These are phyloP conservation scores for Edolisoma coerulescens DNA, from an alignment of 2,113 vertebrate genomes.

Conservation along the genomic window DNA sequence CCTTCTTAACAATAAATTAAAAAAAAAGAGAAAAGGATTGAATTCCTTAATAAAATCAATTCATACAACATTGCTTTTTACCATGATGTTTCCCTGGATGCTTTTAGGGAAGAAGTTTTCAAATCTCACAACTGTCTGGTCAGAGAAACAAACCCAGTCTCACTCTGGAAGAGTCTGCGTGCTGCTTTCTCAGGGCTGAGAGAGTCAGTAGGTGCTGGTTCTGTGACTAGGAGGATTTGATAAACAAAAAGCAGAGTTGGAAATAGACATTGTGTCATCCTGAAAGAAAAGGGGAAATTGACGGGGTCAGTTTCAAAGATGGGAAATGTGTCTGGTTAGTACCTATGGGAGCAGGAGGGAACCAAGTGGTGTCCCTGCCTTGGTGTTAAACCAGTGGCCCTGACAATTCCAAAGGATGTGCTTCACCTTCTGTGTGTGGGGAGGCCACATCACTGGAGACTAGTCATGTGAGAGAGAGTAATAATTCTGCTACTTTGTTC, in stretches of 20 bases:
- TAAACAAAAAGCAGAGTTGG: neutral
- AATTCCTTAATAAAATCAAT: neutral
- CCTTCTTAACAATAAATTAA: neutral
- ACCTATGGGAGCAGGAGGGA: rapidly evolving
- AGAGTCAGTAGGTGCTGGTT: neutral
- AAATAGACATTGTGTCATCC: neutral
- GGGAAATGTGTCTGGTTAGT: neutral
- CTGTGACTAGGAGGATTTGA: neutral
- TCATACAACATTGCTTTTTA: neutral
- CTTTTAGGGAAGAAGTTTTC: neutral
- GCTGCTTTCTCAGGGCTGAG: neutral
- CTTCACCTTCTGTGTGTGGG: rapidly evolving
- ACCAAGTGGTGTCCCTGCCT: neutral
- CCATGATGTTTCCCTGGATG: neutral
- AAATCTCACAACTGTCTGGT: neutral
- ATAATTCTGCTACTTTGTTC: neutral
- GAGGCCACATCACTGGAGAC: neutral
- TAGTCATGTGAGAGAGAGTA: neutral
- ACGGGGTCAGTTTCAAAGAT: neutral
- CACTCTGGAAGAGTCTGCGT: neutral
- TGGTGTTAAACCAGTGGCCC: neutral
- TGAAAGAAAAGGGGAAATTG: neutral
- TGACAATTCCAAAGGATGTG: neutral
- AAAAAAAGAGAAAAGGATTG: neutral
- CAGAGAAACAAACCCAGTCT: neutral